phyloP scores from a whole-genome alignment of 2,888 invertebrate species.

The Ectropis crepuscularia region DNA sequence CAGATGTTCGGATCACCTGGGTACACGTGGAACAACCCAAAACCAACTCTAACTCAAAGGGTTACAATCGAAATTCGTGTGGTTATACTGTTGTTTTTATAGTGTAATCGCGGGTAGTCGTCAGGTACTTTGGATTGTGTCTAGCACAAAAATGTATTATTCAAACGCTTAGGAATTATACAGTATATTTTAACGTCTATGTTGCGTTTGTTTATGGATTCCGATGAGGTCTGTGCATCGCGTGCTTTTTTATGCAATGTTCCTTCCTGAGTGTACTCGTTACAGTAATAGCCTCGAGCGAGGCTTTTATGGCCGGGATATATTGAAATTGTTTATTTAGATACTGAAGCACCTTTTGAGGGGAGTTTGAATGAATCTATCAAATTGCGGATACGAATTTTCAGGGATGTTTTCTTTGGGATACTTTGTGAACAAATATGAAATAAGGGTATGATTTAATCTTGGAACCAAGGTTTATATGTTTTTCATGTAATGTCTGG shows the following conservation, averaged over 20 bases:
- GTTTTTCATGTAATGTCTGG: no score
- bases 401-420: background rate
- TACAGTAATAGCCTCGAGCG: constrained; percentile 29
- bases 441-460: no score
- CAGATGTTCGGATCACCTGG: constrained; percentile 76
- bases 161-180: constrained; percentile 60
- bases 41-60: constrained; percentile 51
- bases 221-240: constrained; percentile 52
- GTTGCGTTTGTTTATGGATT: constrained; percentile 59
- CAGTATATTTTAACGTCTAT: constrained; percentile 48
- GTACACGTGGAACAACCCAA: constrained; percentile 55
- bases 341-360: constrained; percentile 19
- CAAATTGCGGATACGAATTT: constrained; percentile 4
- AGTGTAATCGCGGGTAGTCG: constrained; percentile 59
- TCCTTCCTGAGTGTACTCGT: constrained; percentile 31
- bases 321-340: constrained; percentile 33
- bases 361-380: constrained; percentile 11
- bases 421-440: background rate
- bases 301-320: constrained; percentile 26
- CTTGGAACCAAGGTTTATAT: no score
- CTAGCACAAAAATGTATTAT: constrained; percentile 64
- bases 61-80: constrained; percentile 42
- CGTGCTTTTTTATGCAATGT: constrained; percentile 44
- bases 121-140: constrained; percentile 64
- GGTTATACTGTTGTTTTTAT: constrained; percentile 63